These are phyloP conservation scores for Lordiphosa mommai DNA, from an alignment of 1,140 invertebrate species.

Conservation along the genomic window DNA sequence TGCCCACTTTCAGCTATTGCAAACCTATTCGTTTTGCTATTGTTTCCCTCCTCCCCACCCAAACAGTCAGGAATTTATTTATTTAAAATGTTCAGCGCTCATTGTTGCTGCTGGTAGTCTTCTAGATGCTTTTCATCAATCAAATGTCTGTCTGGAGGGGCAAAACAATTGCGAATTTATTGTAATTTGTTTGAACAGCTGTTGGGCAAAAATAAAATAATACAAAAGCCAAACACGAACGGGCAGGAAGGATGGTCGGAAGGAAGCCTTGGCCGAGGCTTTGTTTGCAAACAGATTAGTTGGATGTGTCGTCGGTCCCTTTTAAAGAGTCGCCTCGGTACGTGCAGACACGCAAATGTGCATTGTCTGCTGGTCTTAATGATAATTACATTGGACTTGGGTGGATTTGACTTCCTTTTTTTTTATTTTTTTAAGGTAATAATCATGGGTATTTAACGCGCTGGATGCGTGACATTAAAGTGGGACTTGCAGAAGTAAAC, in stretches of 20 bases:
- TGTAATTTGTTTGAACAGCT: slow-evolving; percentile 74
- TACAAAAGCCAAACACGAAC: slow-evolving; percentile 26
- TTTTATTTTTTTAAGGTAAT: no score
- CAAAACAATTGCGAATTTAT: slow-evolving; percentile 70
- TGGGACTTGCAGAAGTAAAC: no score
- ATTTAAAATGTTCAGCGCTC: slow-evolving; percentile 20
- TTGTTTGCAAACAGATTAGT: slow-evolving; percentile 60
- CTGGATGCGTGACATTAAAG: background rate
- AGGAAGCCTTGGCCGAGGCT: background rate
- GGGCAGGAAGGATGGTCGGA: background rate
- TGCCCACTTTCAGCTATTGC: slow-evolving; percentile 59
- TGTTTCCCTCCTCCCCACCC: no score
- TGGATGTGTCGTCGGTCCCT: slow-evolving; percentile 10
- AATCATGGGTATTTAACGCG: no score
- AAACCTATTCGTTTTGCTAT: slow-evolving; percentile 15
- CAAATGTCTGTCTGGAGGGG: slow-evolving; percentile 52
- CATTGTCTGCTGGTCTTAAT: slow-evolving; percentile 50
- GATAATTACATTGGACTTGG: slow-evolving; percentile 62
- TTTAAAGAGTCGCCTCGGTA: slow-evolving; percentile 25
- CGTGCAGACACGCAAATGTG: slow-evolving; percentile 60
- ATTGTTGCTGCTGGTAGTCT: no score
- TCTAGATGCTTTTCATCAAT: slow-evolving; percentile 66
- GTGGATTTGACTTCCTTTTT: no score
- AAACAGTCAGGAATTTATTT: background rate
- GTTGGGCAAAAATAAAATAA: slow-evolving; percentile 29